These are phyloP conservation scores for Corythornis vintsioides DNA, from an alignment of 2,113 vertebrate genomes.

Conservation along the genomic window DNA sequence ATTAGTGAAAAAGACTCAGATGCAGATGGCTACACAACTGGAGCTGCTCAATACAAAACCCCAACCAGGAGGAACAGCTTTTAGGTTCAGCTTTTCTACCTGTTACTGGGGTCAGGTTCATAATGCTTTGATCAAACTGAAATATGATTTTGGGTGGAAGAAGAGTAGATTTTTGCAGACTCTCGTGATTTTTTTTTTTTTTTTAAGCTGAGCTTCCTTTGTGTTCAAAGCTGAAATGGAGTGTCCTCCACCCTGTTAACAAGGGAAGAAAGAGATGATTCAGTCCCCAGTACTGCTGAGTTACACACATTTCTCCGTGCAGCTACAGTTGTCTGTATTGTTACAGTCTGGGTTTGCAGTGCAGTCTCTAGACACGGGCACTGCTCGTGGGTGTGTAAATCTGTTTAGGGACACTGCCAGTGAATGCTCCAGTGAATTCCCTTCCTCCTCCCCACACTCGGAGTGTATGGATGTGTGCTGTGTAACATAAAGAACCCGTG, in stretches of 20 bases:
- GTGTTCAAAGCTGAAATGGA: slow-evolving; percentile 13
- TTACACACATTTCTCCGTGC: background rate
- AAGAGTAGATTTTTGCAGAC: background rate
- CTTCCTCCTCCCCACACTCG: background rate
- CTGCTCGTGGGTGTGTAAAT: slow-evolving; percentile 11
- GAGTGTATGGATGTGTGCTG: background rate
- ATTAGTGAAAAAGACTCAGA: background rate
- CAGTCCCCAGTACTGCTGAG: slow-evolving; percentile 37
- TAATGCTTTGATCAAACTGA: background rate
- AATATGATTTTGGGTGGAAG: background rate
- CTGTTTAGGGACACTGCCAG: background rate
- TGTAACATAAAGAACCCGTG: slow-evolving; percentile 41
- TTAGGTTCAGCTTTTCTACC: slow-evolving; percentile 5
- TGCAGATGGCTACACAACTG: background rate
- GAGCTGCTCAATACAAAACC: slow-evolving; percentile 21
- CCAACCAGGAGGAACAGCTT: background rate
- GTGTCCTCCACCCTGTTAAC: slow-evolving; percentile 34
- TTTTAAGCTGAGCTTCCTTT: background rate
- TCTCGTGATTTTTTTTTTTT: background rate
- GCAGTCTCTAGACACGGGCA: slow-evolving; percentile 17
- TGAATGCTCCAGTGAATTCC: background rate
- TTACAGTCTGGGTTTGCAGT: slow-evolving; percentile 51
- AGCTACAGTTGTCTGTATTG: slow-evolving; percentile 8
- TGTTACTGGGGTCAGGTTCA: background rate
- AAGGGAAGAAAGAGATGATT: slow-evolving; percentile 38